Percentiles rank a stretch among this genome's conserved stretches.
These are phyloP conservation scores for Pygathrix nemaeus DNA, from an alignment of 2,113 vertebrate species.

Conservation along the genomic window DNA sequence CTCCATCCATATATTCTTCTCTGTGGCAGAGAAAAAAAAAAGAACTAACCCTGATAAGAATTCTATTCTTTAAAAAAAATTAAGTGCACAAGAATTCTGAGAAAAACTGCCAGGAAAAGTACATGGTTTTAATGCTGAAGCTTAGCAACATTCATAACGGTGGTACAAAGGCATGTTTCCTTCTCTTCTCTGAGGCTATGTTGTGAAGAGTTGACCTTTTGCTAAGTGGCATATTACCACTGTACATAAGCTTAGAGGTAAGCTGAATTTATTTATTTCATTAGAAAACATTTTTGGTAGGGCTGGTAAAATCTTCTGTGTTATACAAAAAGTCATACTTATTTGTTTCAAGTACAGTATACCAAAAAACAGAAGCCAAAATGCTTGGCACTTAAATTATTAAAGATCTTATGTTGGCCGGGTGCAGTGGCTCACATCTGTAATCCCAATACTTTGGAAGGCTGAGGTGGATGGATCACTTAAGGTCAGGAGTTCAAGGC, in stretches of 20 bases:
- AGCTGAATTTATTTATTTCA: neutral
- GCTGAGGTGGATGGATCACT: no score
- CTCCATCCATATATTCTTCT: neutral
- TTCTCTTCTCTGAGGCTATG: neutral
- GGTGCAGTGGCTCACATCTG: no score
- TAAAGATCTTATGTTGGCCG: neutral
- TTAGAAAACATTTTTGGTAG: conserved; percentile 4
- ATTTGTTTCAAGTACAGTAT: neutral
- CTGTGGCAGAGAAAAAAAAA: neutral
- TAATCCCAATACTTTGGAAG: no score
- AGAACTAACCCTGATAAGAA: neutral
- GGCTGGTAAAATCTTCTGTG: neutral
- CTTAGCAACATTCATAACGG: neutral
- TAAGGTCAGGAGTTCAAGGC: no score
- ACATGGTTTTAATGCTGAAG: neutral
- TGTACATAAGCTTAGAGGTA: neutral
- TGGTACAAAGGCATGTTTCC: neutral
- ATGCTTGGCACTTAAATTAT: conserved; percentile 28
- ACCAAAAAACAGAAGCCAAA: conserved; percentile 24
- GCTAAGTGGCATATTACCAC: neutral
- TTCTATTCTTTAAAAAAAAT: neutral
- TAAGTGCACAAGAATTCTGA: neutral
- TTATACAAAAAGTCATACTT: neutral
- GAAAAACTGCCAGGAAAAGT: neutral
- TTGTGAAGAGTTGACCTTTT: neutral